Base-by-base conservation (phyloP, 2,797 vertebrate species). In the Graptemys geographica region DNA sequence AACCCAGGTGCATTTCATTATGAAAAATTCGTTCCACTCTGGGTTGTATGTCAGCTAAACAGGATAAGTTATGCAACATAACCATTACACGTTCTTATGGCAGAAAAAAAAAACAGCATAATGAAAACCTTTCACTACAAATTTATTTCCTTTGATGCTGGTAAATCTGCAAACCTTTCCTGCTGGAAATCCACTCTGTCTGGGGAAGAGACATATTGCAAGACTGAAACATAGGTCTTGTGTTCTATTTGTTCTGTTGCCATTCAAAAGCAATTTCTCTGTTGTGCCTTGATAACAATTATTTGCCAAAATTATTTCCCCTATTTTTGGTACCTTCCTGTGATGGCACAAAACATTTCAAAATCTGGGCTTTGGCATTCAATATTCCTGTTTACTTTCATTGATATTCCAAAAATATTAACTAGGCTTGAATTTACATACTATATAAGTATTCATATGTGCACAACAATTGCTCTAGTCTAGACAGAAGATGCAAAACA, bases 381-480 rank as follows among this genome's bases (percentile, higher is more conserved):
- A 69, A 47, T 81, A 82, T 65, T 52, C 33, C 89, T 89, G 55
- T 94, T 94, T 87, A 62, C 94, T 79, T 88, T 97, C 65, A 96
- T 59, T 94, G 93, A 87, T 83, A 97, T 83, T 92, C 81, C 56
- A 79, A 93, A 87, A 69, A 69, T 55, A 89, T 95, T 93, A 95
- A 84, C 56, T 25, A 88, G 94, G 49, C 80, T 89, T 56, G 49
- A 79, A 94, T 96, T 96, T 96, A 88, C 91, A 65, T 72, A 88
- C 79, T 5, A 1, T 83, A 49, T 93, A 97, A 95, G 87, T 89
- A 92, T 94, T 96, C 90, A 9, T 23, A 86, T 18, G 25, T 51
- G n/a, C 86, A 72, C 93, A 90, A 89, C 55, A 49, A 81, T 57
- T 93, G 86, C 62, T 92, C 62, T 62, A 93, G 86, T 92, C 62